A percentile compares a stretch with the other conserved stretches of the same genome.
Evolutionary conservation across 2,113 vertebrate species (phyloP).

Genomic region (Cranoglanis bouderius): DNA sequence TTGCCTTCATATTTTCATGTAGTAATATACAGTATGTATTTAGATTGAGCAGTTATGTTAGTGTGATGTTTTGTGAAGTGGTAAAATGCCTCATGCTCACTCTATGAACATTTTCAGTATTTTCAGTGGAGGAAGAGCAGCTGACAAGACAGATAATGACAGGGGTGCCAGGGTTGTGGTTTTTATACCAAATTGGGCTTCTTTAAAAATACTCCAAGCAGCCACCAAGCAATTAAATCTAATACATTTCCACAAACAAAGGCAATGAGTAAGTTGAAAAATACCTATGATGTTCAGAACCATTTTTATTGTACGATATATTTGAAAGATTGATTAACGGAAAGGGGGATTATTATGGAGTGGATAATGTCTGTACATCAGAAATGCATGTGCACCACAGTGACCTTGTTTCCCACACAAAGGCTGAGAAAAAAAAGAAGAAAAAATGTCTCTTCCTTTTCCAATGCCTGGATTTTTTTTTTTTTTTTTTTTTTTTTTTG

Average conservation of each 20-base stretch:
- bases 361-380: not conserved
- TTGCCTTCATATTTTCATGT: not conserved
- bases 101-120: not conserved
- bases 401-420: not conserved
- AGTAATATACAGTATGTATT: slow-evolving; percentile 1
- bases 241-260: not conserved
- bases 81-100: not conserved
- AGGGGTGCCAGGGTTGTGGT: not conserved
- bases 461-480: not conserved
- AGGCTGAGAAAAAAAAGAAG: not conserved
- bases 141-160: not conserved
- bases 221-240: not conserved
- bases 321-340: not conserved
- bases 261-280: not conserved
- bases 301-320: not conserved
- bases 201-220: not conserved
- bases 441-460: not conserved
- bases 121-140: not conserved
- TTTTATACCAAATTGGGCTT: not conserved
- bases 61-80: not conserved
- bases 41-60: not conserved
- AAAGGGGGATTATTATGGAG: not conserved
- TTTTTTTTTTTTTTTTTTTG: not conserved
- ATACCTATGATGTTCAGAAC: not conserved
- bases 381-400: not conserved